phyloP scores from a whole-genome alignment of 2,888 invertebrate species.

The Drosophila monieri region DNA sequence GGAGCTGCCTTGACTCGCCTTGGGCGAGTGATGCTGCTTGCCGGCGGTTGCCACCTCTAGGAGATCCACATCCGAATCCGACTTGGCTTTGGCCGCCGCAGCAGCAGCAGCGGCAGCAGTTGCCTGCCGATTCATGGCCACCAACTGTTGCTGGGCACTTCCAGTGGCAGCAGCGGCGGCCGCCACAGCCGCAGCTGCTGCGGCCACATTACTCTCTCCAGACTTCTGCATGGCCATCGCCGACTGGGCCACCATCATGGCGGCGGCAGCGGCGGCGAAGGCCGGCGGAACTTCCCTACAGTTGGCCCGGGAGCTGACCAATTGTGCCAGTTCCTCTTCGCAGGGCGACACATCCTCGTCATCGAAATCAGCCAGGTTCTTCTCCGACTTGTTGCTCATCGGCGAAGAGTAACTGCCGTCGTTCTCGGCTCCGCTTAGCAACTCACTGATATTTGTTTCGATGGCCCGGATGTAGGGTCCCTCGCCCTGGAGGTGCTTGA shows the following conservation, averaged over 20 bases:
- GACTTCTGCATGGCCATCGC: slow-evolving; percentile 80
- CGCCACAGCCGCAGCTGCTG: slow-evolving; percentile 76
- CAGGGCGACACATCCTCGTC: slow-evolving; percentile 95
- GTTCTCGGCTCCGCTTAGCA: slow-evolving; percentile 87
- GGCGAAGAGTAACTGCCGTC: slow-evolving; percentile 97
- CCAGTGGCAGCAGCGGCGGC: slow-evolving; percentile 77
- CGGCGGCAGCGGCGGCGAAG: slow-evolving; percentile 81
- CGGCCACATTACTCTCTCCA: slow-evolving; percentile 72
- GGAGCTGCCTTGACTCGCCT: slow-evolving; percentile 40
- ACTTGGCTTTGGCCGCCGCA: slow-evolving; percentile 64
- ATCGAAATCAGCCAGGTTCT: slow-evolving; percentile 97
- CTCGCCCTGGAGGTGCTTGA: slow-evolving; percentile 84
- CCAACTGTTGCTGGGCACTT: slow-evolving; percentile 73
- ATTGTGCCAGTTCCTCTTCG: slow-evolving; percentile 92
- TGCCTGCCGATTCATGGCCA: slow-evolving; percentile 67
- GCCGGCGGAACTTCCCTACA: slow-evolving; percentile 80
- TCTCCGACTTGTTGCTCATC: slow-evolving; percentile 96
- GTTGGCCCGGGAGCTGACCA: slow-evolving; percentile 86
- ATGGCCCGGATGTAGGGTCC: slow-evolving; percentile 85
- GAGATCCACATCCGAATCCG: slow-evolving; percentile 74
- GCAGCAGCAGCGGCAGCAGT: slow-evolving; percentile 64
- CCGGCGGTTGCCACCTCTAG: slow-evolving; percentile 48
- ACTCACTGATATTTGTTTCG: slow-evolving; percentile 83
- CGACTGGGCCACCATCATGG: slow-evolving; percentile 80
- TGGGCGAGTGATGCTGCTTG: slow-evolving; percentile 61